These are phyloP conservation scores for Drosophila willistoni DNA, from an alignment of 1,140 invertebrate genomes.

Conservation along the genomic window DNA sequence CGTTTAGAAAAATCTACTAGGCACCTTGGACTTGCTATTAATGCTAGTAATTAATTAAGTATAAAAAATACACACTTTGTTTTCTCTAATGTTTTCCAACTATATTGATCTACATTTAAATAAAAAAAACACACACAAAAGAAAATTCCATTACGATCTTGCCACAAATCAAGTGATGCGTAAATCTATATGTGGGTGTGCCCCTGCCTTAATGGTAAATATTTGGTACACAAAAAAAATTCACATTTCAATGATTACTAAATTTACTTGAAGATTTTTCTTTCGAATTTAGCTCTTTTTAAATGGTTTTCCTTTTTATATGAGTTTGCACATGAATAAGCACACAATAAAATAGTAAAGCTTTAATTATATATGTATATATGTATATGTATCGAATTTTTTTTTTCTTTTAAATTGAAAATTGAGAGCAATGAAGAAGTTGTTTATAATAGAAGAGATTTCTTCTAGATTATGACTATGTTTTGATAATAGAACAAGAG, in stretches of 20 bases:
- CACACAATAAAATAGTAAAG: constrained; percentile 19
- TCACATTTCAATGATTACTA: background rate
- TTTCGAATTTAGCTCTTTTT: background rate
- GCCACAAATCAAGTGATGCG: constrained; percentile 4
- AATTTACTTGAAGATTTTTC: background rate
- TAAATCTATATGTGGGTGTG: background rate
- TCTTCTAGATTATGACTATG: too few relatives aligned
- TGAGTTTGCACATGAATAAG: constrained; percentile 46
- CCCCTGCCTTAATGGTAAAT: background rate
- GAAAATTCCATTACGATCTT: background rate
- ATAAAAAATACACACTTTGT: background rate
- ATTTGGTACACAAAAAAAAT: constrained; percentile 5
- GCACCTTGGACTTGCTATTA: constrained; percentile 38
- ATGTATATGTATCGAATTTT: too few relatives aligned
- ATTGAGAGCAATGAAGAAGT: too few relatives aligned
- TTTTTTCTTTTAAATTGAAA: too few relatives aligned
- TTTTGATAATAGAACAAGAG: too few relatives aligned
- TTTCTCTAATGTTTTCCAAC: constrained; percentile 11
- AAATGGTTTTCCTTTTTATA: background rate
- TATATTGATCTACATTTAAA: constrained; percentile 25
- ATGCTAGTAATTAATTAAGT: constrained; percentile 12
- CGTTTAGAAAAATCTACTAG: constrained; percentile 49
- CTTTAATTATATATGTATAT: background rate
- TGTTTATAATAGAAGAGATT: too few relatives aligned
- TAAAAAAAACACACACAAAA: background rate